Evolutionary conservation across 2,113 vertebrate species (phyloP), one percentile per base, ranked within the genome.

Genomic region (Aplodontia rufa): DNA sequence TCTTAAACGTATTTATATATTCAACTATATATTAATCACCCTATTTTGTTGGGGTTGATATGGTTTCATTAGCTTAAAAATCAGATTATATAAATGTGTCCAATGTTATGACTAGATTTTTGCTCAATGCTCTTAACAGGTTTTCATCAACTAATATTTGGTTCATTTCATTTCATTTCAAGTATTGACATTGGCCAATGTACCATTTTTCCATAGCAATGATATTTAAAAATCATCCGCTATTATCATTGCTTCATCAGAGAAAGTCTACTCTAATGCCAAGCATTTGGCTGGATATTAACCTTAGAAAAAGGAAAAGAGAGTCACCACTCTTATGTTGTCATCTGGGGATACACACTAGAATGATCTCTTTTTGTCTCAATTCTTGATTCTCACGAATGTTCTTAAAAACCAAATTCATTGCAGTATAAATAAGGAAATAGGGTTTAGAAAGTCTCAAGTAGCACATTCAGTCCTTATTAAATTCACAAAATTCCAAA

Each of bases 161-260:
- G 82, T 93, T 76, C 19, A 3, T 75, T 92, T 95, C 32, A 76
- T 62, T 91, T 95, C 35, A 58, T n/a, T 58, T 96, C 37, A 86
- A n/a, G 24, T 62, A 47, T 53, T 87, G 17, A 91, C 16, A 93
- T 40, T 42, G 60, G 10, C 14, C 81, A 91, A 32, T 68, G 45
- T 53, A 86, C 19, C 62, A 74, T 81, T 94, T 95, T 69, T 49
- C 49, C 53, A 91, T 20, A 84, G 58, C 49, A 79, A 71, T 71
- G 20, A 45, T 6, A 85, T 17, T 78, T 47, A 55, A 58, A 88
- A 93, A 28, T 47, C 8, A 87, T 20, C 47, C 51, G 28, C 51
- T 85, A 66, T 42, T 40, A 11, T 69, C 11, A 74, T 87, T 13
- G 35, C 22, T 83, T 94, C 32, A 51, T 58, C 42, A 79, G 87